Base-by-base conservation (phyloP, 1,140 invertebrate genomes). In the Triops longicaudatus region DNA sequence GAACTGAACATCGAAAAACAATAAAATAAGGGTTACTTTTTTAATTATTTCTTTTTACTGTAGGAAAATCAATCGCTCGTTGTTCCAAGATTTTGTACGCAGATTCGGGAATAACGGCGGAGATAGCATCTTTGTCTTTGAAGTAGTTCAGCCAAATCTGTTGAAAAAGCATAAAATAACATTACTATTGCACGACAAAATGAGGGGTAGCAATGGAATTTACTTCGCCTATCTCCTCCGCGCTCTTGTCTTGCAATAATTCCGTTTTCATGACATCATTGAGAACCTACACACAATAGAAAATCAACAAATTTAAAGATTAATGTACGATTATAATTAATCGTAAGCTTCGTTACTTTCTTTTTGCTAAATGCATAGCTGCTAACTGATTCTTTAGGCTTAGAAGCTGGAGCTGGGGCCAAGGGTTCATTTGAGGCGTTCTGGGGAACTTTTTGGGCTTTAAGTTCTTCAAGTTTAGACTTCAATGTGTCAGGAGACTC, bases 61-160 rank as follows among this genome's bases (percentile, higher is more conserved):
- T 90, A 1, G 90, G 87, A 83, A 88, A 89, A 73, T 87, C 83
- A 79, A 85, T 85, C 77, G 88, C 88, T 17, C 86, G 86, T 28
- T 86, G 78, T 74, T 87, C 85, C 75, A 94, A 85, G 71, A 83
- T 86, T 10, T 87, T 83, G 82, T 88, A 94, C 26, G 88, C 83
- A 26, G 87, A 82, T 1, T 82, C 81, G 9, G 90, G 88, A 73
- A 95, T 87, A 7, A 88, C 87, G 3, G 91, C 93, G 72, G 89
- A 88, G 80, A 95, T 89, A 12, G 87, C 87, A 81, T 93, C 89
- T 84, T 93, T 93, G 26, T 88, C 84, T 80, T 90, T 89, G 81
- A 94, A 92, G 83, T 94, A 94, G 80, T 92, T 87, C 72, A 89
- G 84, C 93, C 93, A 95, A 81, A 95, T 93, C 73, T 86, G 80